These are phyloP conservation scores for Hippasteria phrygiana DNA, from an alignment of 53 echinoderm and acorn worm genomes.

Conservation along the genomic window DNA sequence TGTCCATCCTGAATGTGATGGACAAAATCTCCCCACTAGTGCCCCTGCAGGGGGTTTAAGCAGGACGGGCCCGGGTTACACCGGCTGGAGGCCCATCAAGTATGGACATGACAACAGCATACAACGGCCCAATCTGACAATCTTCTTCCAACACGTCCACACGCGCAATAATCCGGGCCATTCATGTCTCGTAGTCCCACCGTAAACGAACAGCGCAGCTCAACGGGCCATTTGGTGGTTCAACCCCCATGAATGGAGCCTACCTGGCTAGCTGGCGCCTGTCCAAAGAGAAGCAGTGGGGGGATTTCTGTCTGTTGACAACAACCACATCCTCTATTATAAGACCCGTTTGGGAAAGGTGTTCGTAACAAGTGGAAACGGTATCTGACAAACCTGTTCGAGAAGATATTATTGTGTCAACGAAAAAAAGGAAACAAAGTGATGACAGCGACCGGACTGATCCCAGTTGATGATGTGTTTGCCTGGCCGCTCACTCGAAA, in stretches of 20 bases:
- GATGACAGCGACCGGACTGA: neutral
- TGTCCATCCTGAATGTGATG: slow-evolving; percentile 15
- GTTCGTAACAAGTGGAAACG: slow-evolving; percentile 46
- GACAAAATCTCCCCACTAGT: neutral
- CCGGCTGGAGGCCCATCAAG: no score
- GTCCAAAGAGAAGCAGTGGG: neutral
- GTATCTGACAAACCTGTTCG: neutral
- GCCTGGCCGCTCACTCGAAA: neutral
- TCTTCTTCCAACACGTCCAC: neutral
- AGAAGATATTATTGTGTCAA: neutral
- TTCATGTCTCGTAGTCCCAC: neutral
- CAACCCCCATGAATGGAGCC: neutral
- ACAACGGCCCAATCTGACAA: neutral
- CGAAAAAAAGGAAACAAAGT: neutral
- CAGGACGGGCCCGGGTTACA: no score
- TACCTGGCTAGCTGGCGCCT: slow-evolving; percentile 38
- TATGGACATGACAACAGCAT: neutral
- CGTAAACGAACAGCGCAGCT: neutral
- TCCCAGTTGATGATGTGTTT: neutral
- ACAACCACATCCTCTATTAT: slow-evolving; percentile 3
- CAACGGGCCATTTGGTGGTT: slow-evolving; percentile 19
- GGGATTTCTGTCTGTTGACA: neutral
- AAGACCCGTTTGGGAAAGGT: slow-evolving; percentile 11
- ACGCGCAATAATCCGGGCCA: slow-evolving; percentile 15
- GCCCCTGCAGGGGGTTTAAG: no score